A percentile compares a stretch with the other conserved stretches of the same genome.
Evolutionary conservation across 2,888 invertebrate genomes (phyloP).

Genomic region (Rhamnusium bicolor): DNA sequence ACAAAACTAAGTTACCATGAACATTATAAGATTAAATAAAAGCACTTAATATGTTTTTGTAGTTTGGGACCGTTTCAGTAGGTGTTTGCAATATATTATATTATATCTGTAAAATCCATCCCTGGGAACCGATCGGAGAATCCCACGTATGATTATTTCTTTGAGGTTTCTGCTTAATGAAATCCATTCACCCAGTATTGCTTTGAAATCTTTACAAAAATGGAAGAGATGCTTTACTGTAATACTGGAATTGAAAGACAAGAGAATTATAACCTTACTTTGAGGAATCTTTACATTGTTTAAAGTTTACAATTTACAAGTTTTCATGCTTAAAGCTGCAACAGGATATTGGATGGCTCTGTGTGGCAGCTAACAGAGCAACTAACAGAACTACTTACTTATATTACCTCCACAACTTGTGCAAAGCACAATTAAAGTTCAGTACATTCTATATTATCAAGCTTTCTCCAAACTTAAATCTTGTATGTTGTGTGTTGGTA

Average conservation of each 20-base stretch:
- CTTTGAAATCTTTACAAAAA: background rate
- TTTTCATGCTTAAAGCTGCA: slow-evolving; percentile 17
- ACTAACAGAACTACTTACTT: slow-evolving; percentile 22
- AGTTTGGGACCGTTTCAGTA: no score
- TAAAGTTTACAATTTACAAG: slow-evolving; percentile 11
- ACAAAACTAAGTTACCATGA: no score
- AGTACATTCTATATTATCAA: slow-evolving; percentile 10
- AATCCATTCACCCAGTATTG: background rate
- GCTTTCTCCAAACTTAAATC: background rate
- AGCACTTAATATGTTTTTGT: no score
- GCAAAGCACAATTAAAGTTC: slow-evolving; percentile 20
- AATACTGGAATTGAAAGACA: background rate
- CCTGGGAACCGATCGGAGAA: no score
- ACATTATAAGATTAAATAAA: no score
- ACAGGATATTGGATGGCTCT: slow-evolving; percentile 18
- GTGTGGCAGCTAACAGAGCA: slow-evolving; percentile 3
- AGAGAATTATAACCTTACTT: background rate
- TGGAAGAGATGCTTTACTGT: background rate
- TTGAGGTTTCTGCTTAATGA: no score
- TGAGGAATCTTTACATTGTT: slow-evolving; percentile 25
- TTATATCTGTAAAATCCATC: no score
- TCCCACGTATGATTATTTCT: no score
- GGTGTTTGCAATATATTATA: no score
- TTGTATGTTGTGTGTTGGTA: background rate
- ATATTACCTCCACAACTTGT: slow-evolving; percentile 12